Percentiles rank a stretch among this genome's conserved stretches.
These are phyloP conservation scores for Cecidostiba fungosa DNA, from an alignment of 2,888 invertebrate genomes.

Conservation along the genomic window DNA sequence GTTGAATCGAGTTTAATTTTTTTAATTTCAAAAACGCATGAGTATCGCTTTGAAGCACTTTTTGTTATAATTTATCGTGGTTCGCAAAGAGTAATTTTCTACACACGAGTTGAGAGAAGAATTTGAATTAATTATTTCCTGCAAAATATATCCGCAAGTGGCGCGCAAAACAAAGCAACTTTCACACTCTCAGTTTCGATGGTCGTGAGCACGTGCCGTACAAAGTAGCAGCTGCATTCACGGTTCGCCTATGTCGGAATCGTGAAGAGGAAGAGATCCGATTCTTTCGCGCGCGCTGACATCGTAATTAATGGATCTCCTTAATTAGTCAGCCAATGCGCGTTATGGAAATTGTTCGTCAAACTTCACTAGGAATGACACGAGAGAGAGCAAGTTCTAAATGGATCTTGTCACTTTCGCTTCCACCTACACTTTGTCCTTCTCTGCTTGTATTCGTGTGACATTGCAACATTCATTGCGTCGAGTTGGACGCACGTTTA, in stretches of 20 bases:
- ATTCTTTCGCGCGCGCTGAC: constrained; percentile 23
- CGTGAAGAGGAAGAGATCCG: not conserved
- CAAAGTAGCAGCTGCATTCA: not conserved
- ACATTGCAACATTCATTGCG: not conserved
- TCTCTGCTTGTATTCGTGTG: constrained; percentile 25
- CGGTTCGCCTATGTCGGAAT: not conserved
- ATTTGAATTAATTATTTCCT: not conserved
- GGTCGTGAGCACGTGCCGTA: not conserved
- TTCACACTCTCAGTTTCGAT: constrained; percentile 42
- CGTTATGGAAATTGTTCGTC: constrained; percentile 53
- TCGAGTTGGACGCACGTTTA: not conserved
- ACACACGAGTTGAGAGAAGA: not conserved
- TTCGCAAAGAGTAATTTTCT: too few species aligned
- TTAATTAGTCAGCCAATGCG: constrained; percentile 50
- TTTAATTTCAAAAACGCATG: not conserved
- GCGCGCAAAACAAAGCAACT: constrained; percentile 51
- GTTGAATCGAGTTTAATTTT: not conserved
- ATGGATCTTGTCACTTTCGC: constrained; percentile 51
- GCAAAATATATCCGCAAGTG: not conserved
- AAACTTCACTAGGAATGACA: constrained; percentile 48
- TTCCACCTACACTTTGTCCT: too few species aligned
- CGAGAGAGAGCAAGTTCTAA: constrained; percentile 25
- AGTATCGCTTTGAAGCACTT: not conserved
- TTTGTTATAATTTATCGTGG: too few species aligned
- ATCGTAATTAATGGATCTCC: constrained; percentile 50